Conservation (phyloP, 1,140 invertebrate genomes). For the Drosophila neocordata region DNA sequence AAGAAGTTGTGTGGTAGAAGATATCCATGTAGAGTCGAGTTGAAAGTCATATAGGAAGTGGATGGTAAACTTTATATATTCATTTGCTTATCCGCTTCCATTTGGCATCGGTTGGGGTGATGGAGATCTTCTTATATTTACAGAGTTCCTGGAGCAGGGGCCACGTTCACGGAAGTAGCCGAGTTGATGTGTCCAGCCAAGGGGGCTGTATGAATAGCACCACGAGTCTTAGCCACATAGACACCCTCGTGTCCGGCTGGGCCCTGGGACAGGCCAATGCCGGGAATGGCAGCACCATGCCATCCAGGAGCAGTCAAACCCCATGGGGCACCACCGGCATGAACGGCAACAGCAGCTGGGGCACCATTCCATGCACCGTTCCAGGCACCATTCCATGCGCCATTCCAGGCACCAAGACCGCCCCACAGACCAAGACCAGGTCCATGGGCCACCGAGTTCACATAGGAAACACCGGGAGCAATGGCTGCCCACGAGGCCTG, state of each 20-base stretch:
- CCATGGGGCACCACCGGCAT: constrained; percentile 58
- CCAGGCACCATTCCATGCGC: constrained; percentile 62
- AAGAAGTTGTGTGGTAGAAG: constrained; percentile 33
- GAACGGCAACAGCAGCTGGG: constrained; percentile 70
- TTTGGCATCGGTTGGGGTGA: constrained; percentile 53
- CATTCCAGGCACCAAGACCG: constrained; percentile 45
- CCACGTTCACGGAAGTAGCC: constrained; percentile 83
- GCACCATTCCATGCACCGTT: constrained; percentile 44
- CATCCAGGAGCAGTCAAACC: constrained; percentile 63
- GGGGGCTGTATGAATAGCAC: constrained; percentile 84
- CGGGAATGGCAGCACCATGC: constrained; percentile 66
- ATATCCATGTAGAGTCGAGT: constrained; percentile 58
- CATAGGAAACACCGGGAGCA: constrained; percentile 73
- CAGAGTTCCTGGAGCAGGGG: constrained; percentile 83
- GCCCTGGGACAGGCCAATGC: constrained; percentile 76
- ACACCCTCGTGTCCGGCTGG: constrained; percentile 75
- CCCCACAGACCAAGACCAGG: constrained; percentile 59
- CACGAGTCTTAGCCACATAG: constrained; percentile 84
- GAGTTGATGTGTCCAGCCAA: constrained; percentile 83
- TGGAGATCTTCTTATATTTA: constrained; percentile 40
- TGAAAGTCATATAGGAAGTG: constrained; percentile 50
- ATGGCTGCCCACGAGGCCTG: constrained; percentile 70
- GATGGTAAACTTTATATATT: constrained; percentile 15
- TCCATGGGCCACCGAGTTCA: constrained; percentile 65
- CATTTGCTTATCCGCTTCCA: constrained; percentile 37